A percentile compares a stretch with the other conserved stretches of the same genome.
Conservation (phyloP, 1,140 invertebrate genomes). For the Hetaerina americana region DNA sequence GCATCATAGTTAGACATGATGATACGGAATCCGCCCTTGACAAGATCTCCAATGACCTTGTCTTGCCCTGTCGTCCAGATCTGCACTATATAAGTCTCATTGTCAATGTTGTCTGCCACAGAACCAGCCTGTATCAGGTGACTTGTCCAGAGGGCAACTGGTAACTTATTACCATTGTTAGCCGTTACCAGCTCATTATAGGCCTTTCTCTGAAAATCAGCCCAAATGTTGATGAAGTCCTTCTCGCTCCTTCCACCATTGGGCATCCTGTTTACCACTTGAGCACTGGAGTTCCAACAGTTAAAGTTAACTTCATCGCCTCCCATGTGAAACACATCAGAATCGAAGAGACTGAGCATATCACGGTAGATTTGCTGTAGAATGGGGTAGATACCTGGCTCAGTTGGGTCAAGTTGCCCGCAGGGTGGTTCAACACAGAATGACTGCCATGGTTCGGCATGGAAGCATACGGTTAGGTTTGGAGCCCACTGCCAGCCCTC, state of each 20-base stretch:
- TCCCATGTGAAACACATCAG: slow-evolving; percentile 79
- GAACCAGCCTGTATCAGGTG: slow-evolving; percentile 51
- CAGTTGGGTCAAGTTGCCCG: slow-evolving; percentile 69
- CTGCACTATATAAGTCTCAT: slow-evolving; percentile 64
- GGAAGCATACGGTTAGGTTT: slow-evolving; percentile 36
- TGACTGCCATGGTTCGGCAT: slow-evolving; percentile 57
- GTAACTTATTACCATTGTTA: slow-evolving; percentile 45
- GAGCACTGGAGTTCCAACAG: slow-evolving; percentile 61
- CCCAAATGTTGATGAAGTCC: slow-evolving; percentile 62
- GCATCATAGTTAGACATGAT: slow-evolving; percentile 78
- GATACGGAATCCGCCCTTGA: slow-evolving; percentile 53
- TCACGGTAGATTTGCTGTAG: slow-evolving; percentile 55
- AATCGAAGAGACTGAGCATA: slow-evolving; percentile 47
- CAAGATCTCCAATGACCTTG: slow-evolving; percentile 43
- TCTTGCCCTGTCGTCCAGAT: slow-evolving; percentile 68
- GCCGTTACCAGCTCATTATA: slow-evolving; percentile 44
- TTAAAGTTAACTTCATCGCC: slow-evolving; percentile 62
- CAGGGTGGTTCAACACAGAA: slow-evolving; percentile 79
- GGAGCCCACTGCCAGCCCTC: slow-evolving; percentile 62
- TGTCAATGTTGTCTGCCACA: slow-evolving; percentile 51
- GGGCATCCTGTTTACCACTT: slow-evolving; percentile 56
- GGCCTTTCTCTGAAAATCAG: slow-evolving; percentile 55
- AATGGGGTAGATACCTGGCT: slow-evolving; percentile 55
- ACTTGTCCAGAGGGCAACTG: slow-evolving; percentile 70
- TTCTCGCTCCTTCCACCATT: slow-evolving; percentile 41